phyloP scores from a whole-genome alignment of 2,888 invertebrate species.

The Andrena flavipes region DNA sequence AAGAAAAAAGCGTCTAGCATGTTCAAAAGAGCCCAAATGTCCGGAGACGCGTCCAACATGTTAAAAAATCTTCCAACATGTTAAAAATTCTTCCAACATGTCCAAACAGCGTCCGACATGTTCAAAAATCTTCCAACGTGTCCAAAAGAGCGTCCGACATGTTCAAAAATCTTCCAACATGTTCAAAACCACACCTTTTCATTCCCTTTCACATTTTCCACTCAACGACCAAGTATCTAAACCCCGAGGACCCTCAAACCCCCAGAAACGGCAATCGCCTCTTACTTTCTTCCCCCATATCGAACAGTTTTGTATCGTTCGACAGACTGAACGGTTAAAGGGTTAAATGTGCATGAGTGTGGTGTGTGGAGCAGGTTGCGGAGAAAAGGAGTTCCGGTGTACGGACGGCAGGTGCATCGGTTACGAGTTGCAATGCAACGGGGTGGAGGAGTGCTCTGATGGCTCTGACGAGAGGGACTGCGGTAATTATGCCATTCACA shows the following conservation, averaged over 20 bases:
- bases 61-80: too few relatives aligned
- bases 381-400: constrained; percentile 85
- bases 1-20: too few relatives aligned
- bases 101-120: too few relatives aligned
- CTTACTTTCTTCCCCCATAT: not conserved
- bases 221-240: too few relatives aligned
- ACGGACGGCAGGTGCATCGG: constrained; percentile 88
- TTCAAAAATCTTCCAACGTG: too few relatives aligned
- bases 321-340: constrained; percentile 36
- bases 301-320: constrained; percentile 10
- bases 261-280: not conserved
- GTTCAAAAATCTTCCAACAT: too few relatives aligned
- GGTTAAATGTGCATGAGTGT: constrained; percentile 81
- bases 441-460: constrained; percentile 87
- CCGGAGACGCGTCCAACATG: too few relatives aligned
- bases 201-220: not conserved
- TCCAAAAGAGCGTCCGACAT: too few relatives aligned
- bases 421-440: constrained; percentile 87
- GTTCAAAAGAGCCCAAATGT: too few relatives aligned
- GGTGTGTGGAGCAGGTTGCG: constrained; percentile 85
- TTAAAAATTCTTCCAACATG: too few relatives aligned
- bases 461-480: constrained; percentile 87
- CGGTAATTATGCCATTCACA: constrained; percentile 81
- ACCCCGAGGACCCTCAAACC: too few relatives aligned
- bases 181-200: too few relatives aligned